phyloP scores from a whole-genome alignment of 2,888 invertebrate genomes.

The Parascotia fuliginaria region DNA sequence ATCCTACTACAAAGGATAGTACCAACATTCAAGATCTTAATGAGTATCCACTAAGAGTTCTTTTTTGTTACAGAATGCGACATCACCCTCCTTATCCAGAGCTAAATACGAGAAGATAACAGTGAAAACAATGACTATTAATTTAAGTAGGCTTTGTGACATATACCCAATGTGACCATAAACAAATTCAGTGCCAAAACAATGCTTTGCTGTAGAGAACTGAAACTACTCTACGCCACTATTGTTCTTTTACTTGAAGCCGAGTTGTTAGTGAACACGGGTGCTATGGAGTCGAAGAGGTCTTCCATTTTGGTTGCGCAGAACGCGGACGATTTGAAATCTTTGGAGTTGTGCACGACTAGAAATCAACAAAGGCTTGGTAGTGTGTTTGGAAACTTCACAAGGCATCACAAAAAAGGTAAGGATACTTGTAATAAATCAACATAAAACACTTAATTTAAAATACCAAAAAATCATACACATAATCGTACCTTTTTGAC shows the following conservation, averaged over 20 bases:
- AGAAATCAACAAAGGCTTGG: constrained; percentile 78
- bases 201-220: constrained; percentile 82
- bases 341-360: constrained; percentile 74
- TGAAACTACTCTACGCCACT: constrained; percentile 78
- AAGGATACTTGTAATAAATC: constrained; percentile 7
- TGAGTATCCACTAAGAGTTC: constrained; percentile 12
- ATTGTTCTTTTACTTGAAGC: constrained; percentile 77
- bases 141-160: constrained; percentile 63
- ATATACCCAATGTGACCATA: constrained; percentile 72
- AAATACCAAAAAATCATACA: no score
- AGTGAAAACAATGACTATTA: constrained; percentile 79
- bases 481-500: no score
- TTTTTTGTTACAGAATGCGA: constrained; percentile 67
- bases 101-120: constrained; percentile 56
- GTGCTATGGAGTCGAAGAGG: constrained; percentile 78
- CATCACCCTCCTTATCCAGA: constrained; percentile 15
- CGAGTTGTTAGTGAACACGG: constrained; percentile 73
- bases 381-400: constrained; percentile 80
- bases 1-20: constrained; percentile 7
- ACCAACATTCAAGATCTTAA: constrained; percentile 16
- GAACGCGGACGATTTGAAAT: constrained; percentile 74
- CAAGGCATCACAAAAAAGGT: constrained; percentile 82
- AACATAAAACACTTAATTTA: no score
- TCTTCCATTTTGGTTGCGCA: constrained; percentile 76
- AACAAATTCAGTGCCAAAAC: constrained; percentile 74